Evolutionary conservation across 2,797 vertebrate genomes (phyloP).

Genomic region (Chelidonichthys spinosus): DNA sequence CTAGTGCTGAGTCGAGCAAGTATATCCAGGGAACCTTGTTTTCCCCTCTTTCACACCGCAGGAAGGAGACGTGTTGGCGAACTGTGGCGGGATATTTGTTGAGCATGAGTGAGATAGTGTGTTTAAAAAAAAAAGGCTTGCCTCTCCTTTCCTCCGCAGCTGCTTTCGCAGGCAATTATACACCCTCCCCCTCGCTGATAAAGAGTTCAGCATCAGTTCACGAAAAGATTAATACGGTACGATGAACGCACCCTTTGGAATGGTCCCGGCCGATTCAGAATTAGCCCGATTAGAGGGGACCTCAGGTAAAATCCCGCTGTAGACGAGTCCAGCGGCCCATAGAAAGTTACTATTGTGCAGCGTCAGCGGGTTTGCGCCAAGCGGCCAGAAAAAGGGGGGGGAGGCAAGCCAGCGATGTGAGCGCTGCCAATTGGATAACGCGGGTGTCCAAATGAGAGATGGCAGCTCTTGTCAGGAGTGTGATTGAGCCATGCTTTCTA

Average conservation of each 20-base stretch:
- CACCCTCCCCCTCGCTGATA: conserved; percentile 65
- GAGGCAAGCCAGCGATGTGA: conserved; percentile 58
- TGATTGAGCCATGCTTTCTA: conserved; percentile 68
- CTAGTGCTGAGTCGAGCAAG: conserved; percentile 27
- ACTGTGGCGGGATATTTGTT: conserved; percentile 43
- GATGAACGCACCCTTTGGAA: conserved; percentile 71
- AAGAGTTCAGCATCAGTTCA: conserved; percentile 84
- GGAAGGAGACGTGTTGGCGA: conserved; percentile 26
- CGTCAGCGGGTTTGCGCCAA: conserved; percentile 66
- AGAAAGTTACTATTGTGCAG: conserved; percentile 74
- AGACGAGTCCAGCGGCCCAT: conserved; percentile 59
- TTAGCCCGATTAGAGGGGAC: conserved; percentile 69
- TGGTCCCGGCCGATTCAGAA: conserved; percentile 69
- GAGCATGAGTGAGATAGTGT: conserved; percentile 38
- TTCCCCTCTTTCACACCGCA: neutral
- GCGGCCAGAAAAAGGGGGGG: conserved; percentile 37
- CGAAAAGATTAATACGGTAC: conserved; percentile 75
- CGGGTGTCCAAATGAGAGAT: conserved; percentile 72
- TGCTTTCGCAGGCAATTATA: conserved; percentile 59
- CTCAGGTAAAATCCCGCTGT: conserved; percentile 60
- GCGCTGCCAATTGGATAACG: conserved; percentile 70
- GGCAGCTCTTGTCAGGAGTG: conserved; percentile 63
- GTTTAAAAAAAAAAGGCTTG: conserved; percentile 40
- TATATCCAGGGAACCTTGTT: conserved; percentile 8
- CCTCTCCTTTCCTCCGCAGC: conserved; percentile 35